phyloP scores from a whole-genome alignment of 2,888 invertebrate species.

The Tanypteryx hageni region DNA sequence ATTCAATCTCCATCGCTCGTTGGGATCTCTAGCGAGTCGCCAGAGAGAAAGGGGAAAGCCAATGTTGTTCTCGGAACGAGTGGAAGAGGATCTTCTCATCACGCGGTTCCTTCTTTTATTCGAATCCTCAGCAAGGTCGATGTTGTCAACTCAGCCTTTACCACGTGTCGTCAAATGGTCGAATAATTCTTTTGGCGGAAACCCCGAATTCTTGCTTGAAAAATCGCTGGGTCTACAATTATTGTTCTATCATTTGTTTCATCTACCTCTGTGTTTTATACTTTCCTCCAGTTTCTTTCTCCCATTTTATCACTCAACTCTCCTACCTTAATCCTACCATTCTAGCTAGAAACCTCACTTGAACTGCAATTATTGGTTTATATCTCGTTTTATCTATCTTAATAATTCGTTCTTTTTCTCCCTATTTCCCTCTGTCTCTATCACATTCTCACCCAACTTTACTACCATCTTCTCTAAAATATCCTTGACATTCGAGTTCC shows the following conservation, averaged over 20 bases:
- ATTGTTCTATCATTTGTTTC: too few species aligned
- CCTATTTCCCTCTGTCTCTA: background rate
- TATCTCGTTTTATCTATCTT: too few species aligned
- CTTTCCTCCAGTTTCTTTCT: background rate
- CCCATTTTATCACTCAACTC: too few species aligned
- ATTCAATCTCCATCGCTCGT: background rate
- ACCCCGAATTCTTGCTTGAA: background rate
- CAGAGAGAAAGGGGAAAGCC: background rate
- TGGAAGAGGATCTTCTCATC: background rate
- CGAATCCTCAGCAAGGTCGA: background rate
- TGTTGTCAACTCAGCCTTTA: background rate
- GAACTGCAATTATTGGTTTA: too few species aligned
- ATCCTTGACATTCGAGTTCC: constrained; percentile 10
- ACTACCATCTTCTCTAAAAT: background rate
- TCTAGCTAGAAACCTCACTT: too few species aligned
- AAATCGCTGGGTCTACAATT: too few species aligned
- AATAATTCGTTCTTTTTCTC: background rate
- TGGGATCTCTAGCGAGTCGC: background rate
- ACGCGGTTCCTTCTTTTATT: background rate
- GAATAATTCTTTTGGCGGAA: background rate
- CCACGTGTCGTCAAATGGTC: background rate
- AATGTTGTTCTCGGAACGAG: background rate
- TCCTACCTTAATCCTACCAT: too few species aligned
- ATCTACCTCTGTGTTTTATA: background rate
- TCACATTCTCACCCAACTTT: background rate